Evolutionary conservation across 2,888 invertebrate genomes (phyloP), one percentile per base, ranked within the genome.

Genomic region (Maniola hyperantus): DNA sequence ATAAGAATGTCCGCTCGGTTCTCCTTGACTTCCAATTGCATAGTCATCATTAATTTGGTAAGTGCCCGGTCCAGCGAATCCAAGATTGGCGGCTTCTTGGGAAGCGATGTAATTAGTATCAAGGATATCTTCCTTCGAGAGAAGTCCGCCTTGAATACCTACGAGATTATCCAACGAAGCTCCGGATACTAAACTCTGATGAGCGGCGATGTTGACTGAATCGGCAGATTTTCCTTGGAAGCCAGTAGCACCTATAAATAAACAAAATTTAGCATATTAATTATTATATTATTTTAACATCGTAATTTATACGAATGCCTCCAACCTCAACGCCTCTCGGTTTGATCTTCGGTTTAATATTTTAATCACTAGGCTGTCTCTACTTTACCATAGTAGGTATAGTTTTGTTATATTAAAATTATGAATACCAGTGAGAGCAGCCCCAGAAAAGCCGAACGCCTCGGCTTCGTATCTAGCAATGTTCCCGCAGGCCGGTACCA

Each of bases 401-500:
- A 4, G 26, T 26, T 26, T 26, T 26, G 26, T 26, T 26, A 26
- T 26, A 26, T 26, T 26, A 26, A 26, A 20, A 26, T 11, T 33
- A 51, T 42, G 18, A 54, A 15, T 76, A 88, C 93, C 93, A 73
- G 88, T 85, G 8, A 92, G 84, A 10, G 81, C 80, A 67, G 88
- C 88, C 55, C 83, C 84, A 33, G 89, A 89, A 74, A 86, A 89
- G 0, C 93, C 93, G 68, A 87, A 84, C 0, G 89, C 91, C 61
- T 92, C 90, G 0, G 90, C 92, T 66, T 93, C 93, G 72, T 93
- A 93, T 74, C 93, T 84, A 6, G 89, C 93, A 48, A 93, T 89
- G 72, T 91, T 90, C 0, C 93, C 93, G 73, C 95, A 95, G 10
- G 91, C 92, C 0, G 95, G 94, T 26, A 96, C 96, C 64, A 95